These are phyloP conservation scores for Drosophila pseudoananassae DNA, from an alignment of 1,140 invertebrate genomes.

Conservation along the genomic window DNA sequence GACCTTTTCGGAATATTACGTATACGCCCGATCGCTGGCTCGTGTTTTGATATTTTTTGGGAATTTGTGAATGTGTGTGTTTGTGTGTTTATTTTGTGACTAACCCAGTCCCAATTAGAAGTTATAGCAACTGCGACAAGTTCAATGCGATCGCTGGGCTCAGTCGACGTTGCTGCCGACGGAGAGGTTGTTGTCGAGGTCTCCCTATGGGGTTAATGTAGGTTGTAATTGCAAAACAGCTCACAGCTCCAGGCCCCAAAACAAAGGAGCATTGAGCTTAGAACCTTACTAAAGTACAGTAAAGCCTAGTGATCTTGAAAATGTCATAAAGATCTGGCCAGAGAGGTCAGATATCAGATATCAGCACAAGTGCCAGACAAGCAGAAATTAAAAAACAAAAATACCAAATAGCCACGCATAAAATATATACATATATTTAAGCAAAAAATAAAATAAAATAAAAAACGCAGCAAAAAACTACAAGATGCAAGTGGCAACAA, in stretches of 20 bases:
- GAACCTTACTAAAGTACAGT: neutral
- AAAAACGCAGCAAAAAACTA: conserved; percentile 26
- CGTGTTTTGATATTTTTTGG: conserved; percentile 6
- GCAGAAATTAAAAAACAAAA: conserved; percentile 72
- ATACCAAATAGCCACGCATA: conserved; percentile 64
- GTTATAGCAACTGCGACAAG: conserved; percentile 52
- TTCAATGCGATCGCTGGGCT: conserved; percentile 61
- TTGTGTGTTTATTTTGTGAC: conserved; percentile 23
- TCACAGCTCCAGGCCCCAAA: too few species aligned
- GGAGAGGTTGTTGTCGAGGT: conserved; percentile 44
- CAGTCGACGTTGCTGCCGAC: conserved; percentile 4
- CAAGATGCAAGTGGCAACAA: conserved; percentile 51
- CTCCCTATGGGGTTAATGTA: conserved; percentile 43
- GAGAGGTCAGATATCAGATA: conserved; percentile 19
- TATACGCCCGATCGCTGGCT: conserved; percentile 32
- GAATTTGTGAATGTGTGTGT: conserved; percentile 15
- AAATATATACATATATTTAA: too few species aligned
- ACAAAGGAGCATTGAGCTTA: neutral
- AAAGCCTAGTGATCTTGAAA: conserved; percentile 31
- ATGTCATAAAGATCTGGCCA: conserved; percentile 12
- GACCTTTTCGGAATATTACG: conserved; percentile 40
- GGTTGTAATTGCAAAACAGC: conserved; percentile 42
- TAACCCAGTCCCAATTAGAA: conserved; percentile 73
- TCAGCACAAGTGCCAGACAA: conserved; percentile 56
- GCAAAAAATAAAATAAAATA: conserved; percentile 41